Conservation (phyloP, 2,888 invertebrate genomes). For the Lithophane semibrunnea region DNA sequence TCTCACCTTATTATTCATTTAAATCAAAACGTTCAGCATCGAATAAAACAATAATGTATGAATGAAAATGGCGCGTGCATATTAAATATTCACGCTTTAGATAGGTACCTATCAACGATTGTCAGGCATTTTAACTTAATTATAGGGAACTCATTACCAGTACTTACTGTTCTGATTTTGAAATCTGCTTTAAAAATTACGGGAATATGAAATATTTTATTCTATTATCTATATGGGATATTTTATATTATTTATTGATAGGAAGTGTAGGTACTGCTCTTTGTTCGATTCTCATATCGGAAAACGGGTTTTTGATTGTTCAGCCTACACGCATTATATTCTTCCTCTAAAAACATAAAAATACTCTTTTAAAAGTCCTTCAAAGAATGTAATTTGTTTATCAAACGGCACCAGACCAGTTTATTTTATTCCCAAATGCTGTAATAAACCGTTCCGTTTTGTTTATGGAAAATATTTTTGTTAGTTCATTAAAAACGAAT, state of each 20-base stretch:
- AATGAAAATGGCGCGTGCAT: constrained; percentile 9
- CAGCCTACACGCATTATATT: too few relatives aligned
- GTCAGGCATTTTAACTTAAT: constrained; percentile 16
- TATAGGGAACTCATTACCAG: constrained; percentile 6
- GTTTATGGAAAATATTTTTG: constrained; percentile 18
- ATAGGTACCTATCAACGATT: not conserved
- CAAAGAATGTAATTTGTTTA: not conserved
- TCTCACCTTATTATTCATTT: not conserved
- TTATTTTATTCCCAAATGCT: constrained; percentile 7
- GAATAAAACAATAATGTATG: constrained; percentile 7
- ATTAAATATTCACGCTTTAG: constrained; percentile 6
- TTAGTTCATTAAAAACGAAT: constrained; percentile 41
- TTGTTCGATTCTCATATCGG: too few relatives aligned
- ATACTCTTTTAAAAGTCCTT: not conserved
- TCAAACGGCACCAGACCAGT: not conserved
- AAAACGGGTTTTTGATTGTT: too few relatives aligned
- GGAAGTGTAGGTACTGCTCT: not conserved
- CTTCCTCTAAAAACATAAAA: not conserved
- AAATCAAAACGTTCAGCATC: not conserved
- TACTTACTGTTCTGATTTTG: not conserved
- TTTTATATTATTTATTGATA: too few relatives aligned
- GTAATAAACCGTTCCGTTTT: constrained; percentile 15
- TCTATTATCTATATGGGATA: not conserved
- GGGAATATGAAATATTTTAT: not conserved
- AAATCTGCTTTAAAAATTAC: not conserved